Percentiles rank a stretch among this genome's conserved stretches.
phyloP scores from a whole-genome alignment of 1,140 invertebrate genomes.

The Dinothrombium tinctorium region DNA sequence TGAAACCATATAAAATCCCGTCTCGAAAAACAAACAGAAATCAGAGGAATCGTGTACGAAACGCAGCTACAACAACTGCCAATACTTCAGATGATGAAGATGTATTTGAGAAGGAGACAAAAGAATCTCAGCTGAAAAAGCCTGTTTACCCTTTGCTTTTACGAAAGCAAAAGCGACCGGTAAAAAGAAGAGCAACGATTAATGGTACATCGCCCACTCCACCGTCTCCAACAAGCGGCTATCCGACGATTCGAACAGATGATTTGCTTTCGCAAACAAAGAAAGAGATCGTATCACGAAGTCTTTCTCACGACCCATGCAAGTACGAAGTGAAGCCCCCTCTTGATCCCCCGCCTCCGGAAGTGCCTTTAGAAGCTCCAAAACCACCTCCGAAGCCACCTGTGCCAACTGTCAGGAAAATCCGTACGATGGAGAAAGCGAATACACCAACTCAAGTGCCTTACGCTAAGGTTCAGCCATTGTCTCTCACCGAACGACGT shows the following conservation, averaged over 20 bases:
- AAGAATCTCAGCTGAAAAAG: too few relatives aligned
- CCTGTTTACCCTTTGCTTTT: too few relatives aligned
- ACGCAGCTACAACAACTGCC: conserved; percentile 3
- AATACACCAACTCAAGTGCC: conserved; percentile 2
- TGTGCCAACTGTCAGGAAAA: not conserved
- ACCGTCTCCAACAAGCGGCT: conserved; percentile 40
- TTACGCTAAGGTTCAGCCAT: conserved; percentile 4
- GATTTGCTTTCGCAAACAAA: too few relatives aligned
- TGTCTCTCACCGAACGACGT: too few relatives aligned
- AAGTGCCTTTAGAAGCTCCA: too few relatives aligned
- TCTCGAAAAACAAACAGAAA: conserved; percentile 8
- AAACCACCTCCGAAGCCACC: not conserved
- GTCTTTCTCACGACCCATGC: not conserved
- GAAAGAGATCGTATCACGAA: not conserved
- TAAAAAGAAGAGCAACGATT: conserved; percentile 56
- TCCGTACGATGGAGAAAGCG: too few relatives aligned
- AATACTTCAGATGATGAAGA: not conserved
- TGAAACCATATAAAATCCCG: conserved; percentile 14
- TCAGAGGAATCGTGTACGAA: not conserved
- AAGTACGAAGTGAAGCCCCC: too few relatives aligned
- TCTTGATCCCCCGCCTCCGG: too few relatives aligned
- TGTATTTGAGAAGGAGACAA: not conserved
- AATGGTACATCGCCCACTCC: too few relatives aligned
- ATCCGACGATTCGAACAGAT: conserved; percentile 36
- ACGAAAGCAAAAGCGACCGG: too few relatives aligned